Conservation (phyloP, 2,113 vertebrate genomes). For the Takifugu flavidus region DNA sequence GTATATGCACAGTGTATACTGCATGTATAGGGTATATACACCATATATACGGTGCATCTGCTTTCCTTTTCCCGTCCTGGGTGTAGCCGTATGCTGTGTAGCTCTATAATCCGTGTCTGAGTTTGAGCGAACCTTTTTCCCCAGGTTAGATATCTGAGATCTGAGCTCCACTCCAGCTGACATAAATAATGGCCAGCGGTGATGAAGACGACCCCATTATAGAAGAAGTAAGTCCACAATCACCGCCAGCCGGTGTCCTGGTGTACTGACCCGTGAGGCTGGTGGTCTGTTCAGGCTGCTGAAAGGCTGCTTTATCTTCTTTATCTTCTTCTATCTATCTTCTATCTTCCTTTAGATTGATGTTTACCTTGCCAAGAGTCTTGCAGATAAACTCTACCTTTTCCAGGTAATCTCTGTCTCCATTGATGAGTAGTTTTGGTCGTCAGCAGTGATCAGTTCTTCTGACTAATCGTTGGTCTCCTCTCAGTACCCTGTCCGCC, state of each 20-base stretch:
- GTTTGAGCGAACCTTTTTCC: background rate
- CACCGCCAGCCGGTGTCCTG: too few relatives aligned
- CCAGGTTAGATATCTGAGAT: conserved; percentile 50
- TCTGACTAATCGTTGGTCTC: conserved; percentile 1
- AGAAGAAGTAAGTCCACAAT: conserved; percentile 83
- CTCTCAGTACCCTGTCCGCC: conserved; percentile 90
- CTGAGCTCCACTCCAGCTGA: conserved; percentile 27
- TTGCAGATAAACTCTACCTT: conserved; percentile 93
- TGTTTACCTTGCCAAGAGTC: conserved; percentile 93
- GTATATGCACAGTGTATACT: too few relatives aligned
- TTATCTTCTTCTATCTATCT: conserved; percentile 1
- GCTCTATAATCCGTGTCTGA: too few relatives aligned
- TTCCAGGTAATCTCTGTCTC: conserved; percentile 83
- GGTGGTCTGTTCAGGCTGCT: too few relatives aligned
- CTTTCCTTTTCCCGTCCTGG: conserved; percentile 1
- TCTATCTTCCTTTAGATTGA: conserved; percentile 80
- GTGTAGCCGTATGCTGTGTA: conserved; percentile 5
- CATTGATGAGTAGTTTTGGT: background rate
- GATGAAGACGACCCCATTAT: conserved; percentile 97
- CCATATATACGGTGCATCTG: background rate
- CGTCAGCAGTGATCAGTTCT: too few relatives aligned
- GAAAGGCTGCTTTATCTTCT: background rate
- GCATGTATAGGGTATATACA: too few relatives aligned
- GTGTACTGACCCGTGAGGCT: too few relatives aligned
- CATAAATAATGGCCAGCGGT: conserved; percentile 91